phyloP scores from a whole-genome alignment of 2,113 vertebrate genomes.

The Hippocampus barbouri region DNA sequence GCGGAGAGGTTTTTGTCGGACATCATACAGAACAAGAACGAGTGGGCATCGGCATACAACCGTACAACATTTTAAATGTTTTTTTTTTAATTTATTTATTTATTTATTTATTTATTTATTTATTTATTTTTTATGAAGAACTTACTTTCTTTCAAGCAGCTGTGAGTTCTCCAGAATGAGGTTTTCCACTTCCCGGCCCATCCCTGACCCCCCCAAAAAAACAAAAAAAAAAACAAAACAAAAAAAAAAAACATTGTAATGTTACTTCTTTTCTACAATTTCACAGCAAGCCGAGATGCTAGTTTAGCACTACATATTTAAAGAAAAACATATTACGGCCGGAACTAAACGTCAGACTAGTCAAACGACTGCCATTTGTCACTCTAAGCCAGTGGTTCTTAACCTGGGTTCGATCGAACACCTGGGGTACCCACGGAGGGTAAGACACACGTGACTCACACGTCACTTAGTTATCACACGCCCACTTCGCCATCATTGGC shows the following conservation, averaged over 20 bases:
- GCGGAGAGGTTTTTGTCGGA: not conserved
- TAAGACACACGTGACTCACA: too few relatives aligned
- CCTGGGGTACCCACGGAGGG: too few relatives aligned
- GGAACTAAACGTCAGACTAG: not conserved
- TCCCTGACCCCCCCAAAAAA: constrained; percentile 69
- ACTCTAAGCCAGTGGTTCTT: not conserved
- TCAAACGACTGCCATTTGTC: not conserved
- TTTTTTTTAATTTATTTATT: not conserved
- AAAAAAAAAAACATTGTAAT: not conserved
- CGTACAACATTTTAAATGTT: not conserved
- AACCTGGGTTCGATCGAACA: too few relatives aligned
- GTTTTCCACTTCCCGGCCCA: constrained; percentile 98
- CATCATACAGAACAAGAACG: not conserved
- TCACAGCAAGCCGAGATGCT: constrained; percentile 16
- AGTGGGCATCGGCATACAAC: too few relatives aligned
- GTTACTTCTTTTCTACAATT: not conserved
- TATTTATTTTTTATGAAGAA: not conserved
- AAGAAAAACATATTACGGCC: not conserved
- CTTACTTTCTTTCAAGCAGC: constrained; percentile 98
- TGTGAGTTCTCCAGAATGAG: constrained; percentile 95
- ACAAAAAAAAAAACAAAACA: too few relatives aligned
- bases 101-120: too few relatives aligned
- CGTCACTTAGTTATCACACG: too few relatives aligned
- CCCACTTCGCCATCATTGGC: too few relatives aligned
- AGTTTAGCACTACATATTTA: constrained; percentile 28